A percentile compares a stretch with the other conserved stretches of the same genome.
phyloP scores from a whole-genome alignment of 2,797 vertebrate genomes.

The Microcaecilia unicolor region DNA sequence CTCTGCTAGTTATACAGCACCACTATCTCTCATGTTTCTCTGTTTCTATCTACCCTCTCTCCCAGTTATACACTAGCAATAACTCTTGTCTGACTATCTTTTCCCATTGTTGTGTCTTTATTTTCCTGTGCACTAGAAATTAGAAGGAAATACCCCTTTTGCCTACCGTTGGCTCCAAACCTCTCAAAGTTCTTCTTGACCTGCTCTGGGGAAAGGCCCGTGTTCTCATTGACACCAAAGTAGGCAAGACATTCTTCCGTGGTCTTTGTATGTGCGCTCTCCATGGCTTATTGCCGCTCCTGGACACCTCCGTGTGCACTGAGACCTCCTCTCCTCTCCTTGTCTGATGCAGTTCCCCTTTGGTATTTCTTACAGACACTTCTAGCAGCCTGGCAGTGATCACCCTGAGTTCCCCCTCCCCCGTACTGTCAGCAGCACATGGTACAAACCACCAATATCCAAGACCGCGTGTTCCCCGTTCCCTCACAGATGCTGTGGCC shows the following conservation, averaged over 20 bases:
- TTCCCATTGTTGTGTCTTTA: conserved; percentile 57
- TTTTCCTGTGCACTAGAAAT: conserved; percentile 23
- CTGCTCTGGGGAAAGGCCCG: conserved; percentile 68
- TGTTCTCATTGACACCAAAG: conserved; percentile 70
- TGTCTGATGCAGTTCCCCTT: too few species aligned
- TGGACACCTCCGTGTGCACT: too few species aligned
- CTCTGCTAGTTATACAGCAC: too few species aligned
- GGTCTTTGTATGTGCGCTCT: conserved; percentile 65
- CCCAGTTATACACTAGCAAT: conserved; percentile 46
- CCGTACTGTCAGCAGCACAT: conserved; percentile 35
- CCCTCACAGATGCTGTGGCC: too few species aligned
- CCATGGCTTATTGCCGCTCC: too few species aligned
- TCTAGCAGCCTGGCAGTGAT: conserved; percentile 10
- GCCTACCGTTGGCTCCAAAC: conserved; percentile 79
- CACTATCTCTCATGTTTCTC: too few species aligned
- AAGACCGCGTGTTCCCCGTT: conserved; percentile 32
- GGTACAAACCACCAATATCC: conserved; percentile 14
- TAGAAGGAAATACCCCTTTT: conserved; percentile 44
- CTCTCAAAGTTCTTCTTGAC: conserved; percentile 79
- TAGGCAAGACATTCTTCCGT: conserved; percentile 64
- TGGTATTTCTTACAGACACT: conserved; percentile 18
- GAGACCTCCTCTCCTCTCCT: too few species aligned
- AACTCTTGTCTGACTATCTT: conserved; percentile 57
- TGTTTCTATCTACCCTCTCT: conserved; percentile 17
- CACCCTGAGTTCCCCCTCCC: not conserved